phyloP scores from a whole-genome alignment of 2,888 invertebrate species.

The Drosophila subquinaria region DNA sequence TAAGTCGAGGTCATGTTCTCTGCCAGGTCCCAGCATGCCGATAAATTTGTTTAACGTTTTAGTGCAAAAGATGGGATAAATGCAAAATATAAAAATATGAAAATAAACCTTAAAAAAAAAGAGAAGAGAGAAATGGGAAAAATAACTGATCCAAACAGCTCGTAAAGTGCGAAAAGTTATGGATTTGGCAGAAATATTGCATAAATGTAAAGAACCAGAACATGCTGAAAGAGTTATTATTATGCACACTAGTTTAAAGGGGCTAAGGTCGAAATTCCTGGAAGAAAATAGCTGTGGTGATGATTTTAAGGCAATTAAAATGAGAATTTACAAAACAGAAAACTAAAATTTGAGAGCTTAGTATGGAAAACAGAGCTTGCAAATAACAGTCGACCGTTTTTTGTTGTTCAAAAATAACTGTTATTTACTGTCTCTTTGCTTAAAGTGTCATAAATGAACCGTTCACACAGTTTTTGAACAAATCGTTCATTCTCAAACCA shows the following conservation, averaged over 20 bases:
- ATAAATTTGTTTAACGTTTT: constrained; percentile 45
- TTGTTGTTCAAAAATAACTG: no score
- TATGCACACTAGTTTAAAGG: background rate
- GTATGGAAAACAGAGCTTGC: background rate
- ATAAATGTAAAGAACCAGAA: background rate
- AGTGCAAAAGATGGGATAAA: constrained; percentile 38
- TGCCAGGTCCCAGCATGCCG: constrained; percentile 27
- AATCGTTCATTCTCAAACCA: no score
- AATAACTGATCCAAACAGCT: constrained; percentile 11
- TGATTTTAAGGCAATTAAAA: no score
- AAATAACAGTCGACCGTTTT: no score
- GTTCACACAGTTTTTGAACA: no score
- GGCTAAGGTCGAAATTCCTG: no score
- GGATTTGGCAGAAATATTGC: constrained; percentile 10
- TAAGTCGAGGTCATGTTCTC: constrained; percentile 37
- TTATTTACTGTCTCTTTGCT: no score
- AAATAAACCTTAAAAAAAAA: background rate
- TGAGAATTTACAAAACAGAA: no score
- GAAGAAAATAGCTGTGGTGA: background rate
- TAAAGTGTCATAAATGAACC: no score
- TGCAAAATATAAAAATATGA: constrained; percentile 38
- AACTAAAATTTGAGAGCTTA: background rate
- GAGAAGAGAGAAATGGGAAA: constrained; percentile 2
- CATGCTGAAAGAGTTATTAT: constrained; percentile 15
- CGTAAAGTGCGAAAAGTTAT: constrained; percentile 24